Percentiles rank a stretch among this genome's conserved stretches.
These are phyloP conservation scores for Drosophila cognata DNA, from an alignment of 2,888 invertebrate genomes.

Conservation along the genomic window DNA sequence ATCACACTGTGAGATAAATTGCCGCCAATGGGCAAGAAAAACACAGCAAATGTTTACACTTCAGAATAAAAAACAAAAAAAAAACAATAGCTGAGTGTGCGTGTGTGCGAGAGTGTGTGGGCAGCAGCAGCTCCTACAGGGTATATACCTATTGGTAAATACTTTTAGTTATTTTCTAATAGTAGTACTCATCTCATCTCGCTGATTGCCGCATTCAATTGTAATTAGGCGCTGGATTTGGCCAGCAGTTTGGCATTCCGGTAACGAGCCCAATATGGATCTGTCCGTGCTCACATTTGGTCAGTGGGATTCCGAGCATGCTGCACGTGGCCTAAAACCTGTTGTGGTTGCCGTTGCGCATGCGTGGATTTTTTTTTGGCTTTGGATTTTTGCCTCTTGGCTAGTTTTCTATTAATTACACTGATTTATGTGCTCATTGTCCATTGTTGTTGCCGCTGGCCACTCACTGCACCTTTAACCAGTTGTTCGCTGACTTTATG, in stretches of 20 bases:
- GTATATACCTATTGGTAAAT: conserved; percentile 21
- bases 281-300: conserved; percentile 48
- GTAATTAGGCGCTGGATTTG: conserved; percentile 62
- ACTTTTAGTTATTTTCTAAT: background rate
- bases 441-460: conserved; percentile 88
- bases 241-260: conserved; percentile 39
- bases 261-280: conserved; percentile 50
- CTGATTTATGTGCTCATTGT: conserved; percentile 97
- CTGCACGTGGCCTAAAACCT: conserved; percentile 39
- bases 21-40: conserved; percentile 61
- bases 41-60: conserved; percentile 60
- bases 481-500: conserved; percentile 51
- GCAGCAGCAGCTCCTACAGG: conserved; percentile 7
- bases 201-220: conserved; percentile 37
- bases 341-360: conserved; percentile 49
- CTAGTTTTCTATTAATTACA: conserved; percentile 91
- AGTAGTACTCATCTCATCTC: conserved; percentile 1
- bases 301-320: conserved; percentile 20
- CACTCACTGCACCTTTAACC: conserved; percentile 28
- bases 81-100: background rate
- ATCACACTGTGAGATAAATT: conserved; percentile 83
- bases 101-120: conserved; percentile 4
- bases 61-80: background rate
- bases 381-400: conserved; percentile 36
- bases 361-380: conserved; percentile 50